A percentile compares a stretch with the other conserved stretches of the same genome.
phyloP scores from a whole-genome alignment of 2,888 invertebrate genomes.

The Drosophila pseudotakahashii region DNA sequence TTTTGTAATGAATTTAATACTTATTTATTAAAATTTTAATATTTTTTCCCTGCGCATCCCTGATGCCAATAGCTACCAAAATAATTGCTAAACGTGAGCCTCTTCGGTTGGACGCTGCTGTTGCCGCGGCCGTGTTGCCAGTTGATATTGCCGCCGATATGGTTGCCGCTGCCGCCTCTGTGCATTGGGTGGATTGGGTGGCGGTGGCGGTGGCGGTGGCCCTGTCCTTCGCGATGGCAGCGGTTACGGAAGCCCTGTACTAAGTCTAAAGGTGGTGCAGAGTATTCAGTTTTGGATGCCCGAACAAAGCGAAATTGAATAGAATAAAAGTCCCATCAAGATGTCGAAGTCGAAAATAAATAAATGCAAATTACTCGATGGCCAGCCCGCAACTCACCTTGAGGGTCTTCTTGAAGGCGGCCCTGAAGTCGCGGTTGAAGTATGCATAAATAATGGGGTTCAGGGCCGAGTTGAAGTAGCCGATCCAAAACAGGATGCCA shows the following conservation, averaged over 20 bases:
- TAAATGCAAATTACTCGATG: slow-evolving; percentile 25
- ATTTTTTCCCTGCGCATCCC: slow-evolving; percentile 31
- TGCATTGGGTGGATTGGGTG: slow-evolving; percentile 20
- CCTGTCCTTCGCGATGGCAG: slow-evolving; percentile 6
- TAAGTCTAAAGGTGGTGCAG: slow-evolving; percentile 62
- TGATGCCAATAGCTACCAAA: slow-evolving; percentile 63
- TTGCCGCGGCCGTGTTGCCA: slow-evolving; percentile 23
- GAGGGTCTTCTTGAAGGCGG: slow-evolving; percentile 96
- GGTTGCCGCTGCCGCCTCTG: slow-evolving; percentile 33
- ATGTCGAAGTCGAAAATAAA: slow-evolving; percentile 25
- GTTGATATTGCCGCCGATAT: slow-evolving; percentile 19
- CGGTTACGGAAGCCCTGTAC: slow-evolving; percentile 39
- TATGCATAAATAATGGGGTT: slow-evolving; percentile 99
- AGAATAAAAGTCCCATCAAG: slow-evolving; percentile 39
- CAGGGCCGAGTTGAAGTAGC: slow-evolving; percentile 98
- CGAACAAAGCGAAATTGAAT: slow-evolving; percentile 47
- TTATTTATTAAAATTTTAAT: too few species aligned
- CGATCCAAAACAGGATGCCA: slow-evolving; percentile 97
- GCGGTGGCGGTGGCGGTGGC: background rate
- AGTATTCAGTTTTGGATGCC: slow-evolving; percentile 39
- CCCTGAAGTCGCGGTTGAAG: slow-evolving; percentile 98
- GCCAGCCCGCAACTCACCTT: slow-evolving; percentile 82
- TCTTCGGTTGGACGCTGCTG: slow-evolving; percentile 41
- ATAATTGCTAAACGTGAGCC: slow-evolving; percentile 44
- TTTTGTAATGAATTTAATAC: too few species aligned